Percentiles rank a stretch among this genome's conserved stretches.
phyloP scores from a whole-genome alignment of 1,140 invertebrate genomes.

The Drosophila bipectinata region DNA sequence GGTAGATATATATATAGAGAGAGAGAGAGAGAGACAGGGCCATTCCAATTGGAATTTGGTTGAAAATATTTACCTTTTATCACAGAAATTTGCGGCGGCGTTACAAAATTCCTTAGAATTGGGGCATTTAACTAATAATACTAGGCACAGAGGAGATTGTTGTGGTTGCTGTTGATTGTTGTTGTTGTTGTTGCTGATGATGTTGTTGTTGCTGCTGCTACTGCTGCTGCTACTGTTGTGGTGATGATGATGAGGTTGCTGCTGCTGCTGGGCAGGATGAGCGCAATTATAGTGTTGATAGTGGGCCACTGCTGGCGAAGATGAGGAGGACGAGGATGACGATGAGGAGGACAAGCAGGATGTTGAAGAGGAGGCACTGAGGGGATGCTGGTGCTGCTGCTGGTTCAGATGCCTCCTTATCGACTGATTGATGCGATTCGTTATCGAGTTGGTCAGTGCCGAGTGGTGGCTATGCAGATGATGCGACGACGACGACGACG shows the following conservation, averaged over 20 bases:
- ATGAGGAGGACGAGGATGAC: constrained; percentile 47
- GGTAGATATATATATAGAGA: too few relatives aligned
- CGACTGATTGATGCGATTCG: constrained; percentile 82
- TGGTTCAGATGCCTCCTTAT: constrained; percentile 81
- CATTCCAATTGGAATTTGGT: neutral
- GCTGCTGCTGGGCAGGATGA: constrained; percentile 58
- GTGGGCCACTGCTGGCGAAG: constrained; percentile 47
- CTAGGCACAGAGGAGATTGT: constrained; percentile 84
- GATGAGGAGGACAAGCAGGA: constrained; percentile 29
- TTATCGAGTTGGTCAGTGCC: constrained; percentile 81
- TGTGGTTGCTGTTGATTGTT: constrained; percentile 68
- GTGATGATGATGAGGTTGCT: constrained; percentile 43
- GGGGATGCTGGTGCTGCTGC: constrained; percentile 72
- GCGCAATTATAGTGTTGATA: constrained; percentile 66
- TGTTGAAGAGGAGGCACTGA: constrained; percentile 37
- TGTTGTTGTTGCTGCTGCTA: constrained; percentile 43
- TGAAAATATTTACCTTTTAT: constrained; percentile 81
- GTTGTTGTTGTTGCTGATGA: constrained; percentile 35
- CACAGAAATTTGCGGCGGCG: constrained; percentile 84
- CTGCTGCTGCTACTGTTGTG: constrained; percentile 41
- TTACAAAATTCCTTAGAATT: constrained; percentile 84
- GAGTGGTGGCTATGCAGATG: constrained; percentile 79
- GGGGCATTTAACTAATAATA: constrained; percentile 84
- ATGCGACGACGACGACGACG: constrained; percentile 47
- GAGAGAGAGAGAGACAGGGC: neutral